A percentile compares a stretch with the other conserved stretches of the same genome.
These are phyloP conservation scores for Channa argus DNA, from an alignment of 2,113 vertebrate genomes.

Conservation along the genomic window DNA sequence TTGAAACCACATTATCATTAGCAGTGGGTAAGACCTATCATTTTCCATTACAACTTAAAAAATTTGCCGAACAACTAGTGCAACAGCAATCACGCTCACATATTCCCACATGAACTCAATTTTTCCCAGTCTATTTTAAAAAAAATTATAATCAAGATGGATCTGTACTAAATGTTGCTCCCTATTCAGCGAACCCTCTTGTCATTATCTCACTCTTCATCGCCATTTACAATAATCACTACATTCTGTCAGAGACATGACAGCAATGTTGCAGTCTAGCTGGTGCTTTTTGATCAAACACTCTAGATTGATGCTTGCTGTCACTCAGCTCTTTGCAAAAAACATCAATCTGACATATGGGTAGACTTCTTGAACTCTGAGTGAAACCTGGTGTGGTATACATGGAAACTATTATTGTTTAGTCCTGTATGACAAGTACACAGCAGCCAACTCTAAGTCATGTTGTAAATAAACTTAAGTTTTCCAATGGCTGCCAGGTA, in stretches of 20 bases:
- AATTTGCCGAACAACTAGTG: conserved; percentile 33
- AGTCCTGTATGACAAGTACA: conserved; percentile 36
- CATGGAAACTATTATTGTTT: conserved; percentile 58
- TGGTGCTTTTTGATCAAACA: conserved; percentile 44
- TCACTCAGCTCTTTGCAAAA: conserved; percentile 22
- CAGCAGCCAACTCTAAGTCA: conserved; percentile 34
- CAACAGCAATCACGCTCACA: no score
- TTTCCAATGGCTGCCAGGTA: conserved; percentile 65
- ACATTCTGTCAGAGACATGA: conserved; percentile 30
- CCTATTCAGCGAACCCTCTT: conserved; percentile 20
- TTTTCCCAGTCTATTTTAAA: neutral
- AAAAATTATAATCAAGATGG: conserved; percentile 22
- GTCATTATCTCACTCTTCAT: conserved; percentile 13
- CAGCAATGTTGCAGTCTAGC: neutral
- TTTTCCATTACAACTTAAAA: conserved; percentile 49
- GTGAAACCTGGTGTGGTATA: conserved; percentile 22
- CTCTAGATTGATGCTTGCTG: conserved; percentile 14
- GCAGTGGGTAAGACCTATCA: conserved; percentile 35
- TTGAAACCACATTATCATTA: conserved; percentile 59
- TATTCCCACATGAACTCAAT: conserved; percentile 4
- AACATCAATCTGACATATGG: conserved; percentile 20
- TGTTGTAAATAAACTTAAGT: conserved; percentile 60
- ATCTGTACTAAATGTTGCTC: neutral
- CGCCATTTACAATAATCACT: conserved; percentile 14
- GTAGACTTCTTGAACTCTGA: neutral